Base-by-base conservation (phyloP, 2,797 vertebrate genomes). In the Furcifer pardalis region DNA sequence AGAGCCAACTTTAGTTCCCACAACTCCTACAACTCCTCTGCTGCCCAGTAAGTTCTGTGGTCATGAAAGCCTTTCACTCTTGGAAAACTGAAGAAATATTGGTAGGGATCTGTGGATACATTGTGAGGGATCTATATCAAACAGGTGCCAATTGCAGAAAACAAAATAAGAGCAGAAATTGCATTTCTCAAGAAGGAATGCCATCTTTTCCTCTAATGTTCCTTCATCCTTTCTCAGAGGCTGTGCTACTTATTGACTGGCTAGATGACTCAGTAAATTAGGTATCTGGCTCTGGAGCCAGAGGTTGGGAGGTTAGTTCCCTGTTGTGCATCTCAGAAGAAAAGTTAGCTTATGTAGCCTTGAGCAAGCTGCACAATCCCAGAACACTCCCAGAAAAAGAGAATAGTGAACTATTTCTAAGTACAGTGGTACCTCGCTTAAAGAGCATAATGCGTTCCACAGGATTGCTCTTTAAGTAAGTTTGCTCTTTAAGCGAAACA, bases 1-100 rank as follows among this genome's bases (percentile, higher is more conserved):
- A 15, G 97, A 98, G 42, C 97, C 98, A 27, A 99, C 98, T 30
- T 93, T 66, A 0, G 94, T 97, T 19, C 97, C 97, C 4, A 91
- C 92, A 71, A 82, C 88, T 3, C 83, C 94, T 1, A 95, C 96
- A 7, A 84, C 87, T 0, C 90, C 96, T 59, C 94, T 95, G 0
- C 91, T 93, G 82, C 96, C 98, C 37, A 93, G 98, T 98, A 94
- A 96, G 95, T 96, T 68, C 19, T 46, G 7, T 37, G 4, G 27
- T 60, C 12, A 32, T 7, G 19, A 76, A 73, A 59, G 27, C 30
- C 46, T 74, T 0, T 25, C 65, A 9, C 1, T 85, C 4, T 79
- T 4, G 32, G 2, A 80, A 49, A 37, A 3, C 37, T 69, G 10
- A 5, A 68, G 30, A 40, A 69, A 40, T 77, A 4, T 7, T 9